A percentile compares a stretch with the other conserved stretches of the same genome.
These are phyloP conservation scores for Cheilosia impressa DNA, from an alignment of 2,888 invertebrate species.

Conservation along the genomic window DNA sequence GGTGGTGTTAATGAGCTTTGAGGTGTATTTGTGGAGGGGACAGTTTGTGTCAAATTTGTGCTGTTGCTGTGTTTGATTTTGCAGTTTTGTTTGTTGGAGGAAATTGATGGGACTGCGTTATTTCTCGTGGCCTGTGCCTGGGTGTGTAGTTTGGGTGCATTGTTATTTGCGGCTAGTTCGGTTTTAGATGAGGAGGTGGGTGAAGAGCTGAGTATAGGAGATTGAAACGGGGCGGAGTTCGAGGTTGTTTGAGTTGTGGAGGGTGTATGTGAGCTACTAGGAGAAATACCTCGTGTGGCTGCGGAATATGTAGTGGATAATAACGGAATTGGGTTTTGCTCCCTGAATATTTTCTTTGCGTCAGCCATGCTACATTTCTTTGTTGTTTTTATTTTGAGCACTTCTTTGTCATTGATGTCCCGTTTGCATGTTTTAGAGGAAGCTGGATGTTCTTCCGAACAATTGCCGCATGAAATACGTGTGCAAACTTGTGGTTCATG, in stretches of 20 bases:
- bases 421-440: background rate
- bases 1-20: no score
- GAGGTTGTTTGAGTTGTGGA: background rate
- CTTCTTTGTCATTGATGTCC: constrained; percentile 7
- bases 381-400: constrained; percentile 17
- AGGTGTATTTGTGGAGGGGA: no score
- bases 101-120: no score
- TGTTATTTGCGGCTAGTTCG: background rate
- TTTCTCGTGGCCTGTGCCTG: no score
- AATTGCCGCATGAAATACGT: constrained; percentile 11
- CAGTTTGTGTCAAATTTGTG: no score
- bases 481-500: background rate
- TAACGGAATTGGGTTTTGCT: background rate
- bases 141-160: no score
- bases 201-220: background rate
- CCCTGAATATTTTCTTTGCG: constrained; percentile 24
- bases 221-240: background rate
- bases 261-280: background rate
- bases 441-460: constrained; percentile 7
- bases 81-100: no score
- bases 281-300: background rate
- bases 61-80: no score
- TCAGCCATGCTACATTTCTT: constrained; percentile 24
- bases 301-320: constrained; percentile 29
- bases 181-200: background rate